Percentiles rank a stretch among this genome's conserved stretches.
Conservation (phyloP, 1,140 invertebrate genomes). For the Drosophila rhopaloa region DNA sequence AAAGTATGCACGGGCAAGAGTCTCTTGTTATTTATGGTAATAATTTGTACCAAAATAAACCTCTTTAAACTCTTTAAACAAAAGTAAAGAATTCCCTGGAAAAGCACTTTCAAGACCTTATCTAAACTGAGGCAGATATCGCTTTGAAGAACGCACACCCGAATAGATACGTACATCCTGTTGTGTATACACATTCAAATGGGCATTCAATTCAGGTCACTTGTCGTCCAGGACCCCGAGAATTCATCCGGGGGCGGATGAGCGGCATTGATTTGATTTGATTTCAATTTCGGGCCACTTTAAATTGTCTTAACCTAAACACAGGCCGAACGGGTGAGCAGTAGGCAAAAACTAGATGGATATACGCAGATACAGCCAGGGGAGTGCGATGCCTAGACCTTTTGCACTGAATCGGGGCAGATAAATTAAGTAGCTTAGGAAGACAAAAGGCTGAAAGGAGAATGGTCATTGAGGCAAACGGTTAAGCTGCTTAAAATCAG, state of each 20-base stretch:
- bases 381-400: conserved; percentile 3
- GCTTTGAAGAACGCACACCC: conserved; percentile 7
- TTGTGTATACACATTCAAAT: conserved; percentile 35
- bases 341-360: conserved; percentile 7
- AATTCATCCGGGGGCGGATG: conserved; percentile 7
- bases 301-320: conserved; percentile 54
- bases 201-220: conserved; percentile 35
- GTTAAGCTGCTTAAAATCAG: conserved; percentile 75
- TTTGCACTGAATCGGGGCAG: conserved; percentile 47
- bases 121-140: not conserved
- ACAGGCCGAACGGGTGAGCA: conserved; percentile 1
- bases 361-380: conserved; percentile 3
- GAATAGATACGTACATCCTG: not conserved
- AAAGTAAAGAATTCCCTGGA: no score
- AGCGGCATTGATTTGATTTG: conserved; percentile 57
- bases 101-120: not conserved
- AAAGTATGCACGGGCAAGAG: no score
- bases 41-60: not conserved
- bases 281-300: conserved; percentile 67
- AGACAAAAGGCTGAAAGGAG: conserved; percentile 50
- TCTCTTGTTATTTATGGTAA: no score
- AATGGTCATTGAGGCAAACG: conserved; percentile 50
- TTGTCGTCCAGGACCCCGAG: conserved; percentile 4
- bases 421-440: conserved; percentile 78
- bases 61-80: not conserved